Evolutionary conservation across 2,797 vertebrate species (phyloP).

Genomic region (Coregonus sp.): DNA sequence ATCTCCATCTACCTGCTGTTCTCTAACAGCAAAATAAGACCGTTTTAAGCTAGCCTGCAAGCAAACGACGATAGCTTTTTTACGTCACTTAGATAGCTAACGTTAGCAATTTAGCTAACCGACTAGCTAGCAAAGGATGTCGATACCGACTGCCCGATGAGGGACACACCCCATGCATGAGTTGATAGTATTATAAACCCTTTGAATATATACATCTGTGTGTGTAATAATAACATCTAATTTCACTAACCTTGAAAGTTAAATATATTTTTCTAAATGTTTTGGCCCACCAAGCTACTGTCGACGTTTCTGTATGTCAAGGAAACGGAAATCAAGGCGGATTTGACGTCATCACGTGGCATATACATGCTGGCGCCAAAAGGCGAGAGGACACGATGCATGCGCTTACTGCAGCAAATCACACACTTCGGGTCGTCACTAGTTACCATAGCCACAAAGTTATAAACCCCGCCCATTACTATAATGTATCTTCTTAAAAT

Average conservation of each 20-base stretch:
- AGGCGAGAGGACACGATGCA: background rate
- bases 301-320: background rate
- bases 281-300: background rate
- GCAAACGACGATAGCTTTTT: background rate
- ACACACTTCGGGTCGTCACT: background rate
- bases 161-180: background rate
- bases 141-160: background rate
- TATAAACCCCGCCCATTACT: too few relatives aligned
- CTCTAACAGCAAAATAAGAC: background rate
- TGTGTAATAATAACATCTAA: background rate
- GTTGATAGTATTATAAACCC: constrained; percentile 15
- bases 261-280: background rate
- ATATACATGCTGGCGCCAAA: background rate
- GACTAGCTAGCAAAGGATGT: background rate
- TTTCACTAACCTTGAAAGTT: constrained; percentile 2
- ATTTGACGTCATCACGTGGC: background rate
- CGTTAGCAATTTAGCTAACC: too few relatives aligned
- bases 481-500: too few relatives aligned
- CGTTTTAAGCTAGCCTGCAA: background rate
- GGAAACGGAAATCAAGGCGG: background rate
- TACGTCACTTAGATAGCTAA: background rate
- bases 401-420: background rate
- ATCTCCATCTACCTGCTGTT: background rate
- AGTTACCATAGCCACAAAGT: too few relatives aligned
- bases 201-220: background rate